phyloP scores from a whole-genome alignment of 2,113 vertebrate species.

The Atractosteus spatula region DNA sequence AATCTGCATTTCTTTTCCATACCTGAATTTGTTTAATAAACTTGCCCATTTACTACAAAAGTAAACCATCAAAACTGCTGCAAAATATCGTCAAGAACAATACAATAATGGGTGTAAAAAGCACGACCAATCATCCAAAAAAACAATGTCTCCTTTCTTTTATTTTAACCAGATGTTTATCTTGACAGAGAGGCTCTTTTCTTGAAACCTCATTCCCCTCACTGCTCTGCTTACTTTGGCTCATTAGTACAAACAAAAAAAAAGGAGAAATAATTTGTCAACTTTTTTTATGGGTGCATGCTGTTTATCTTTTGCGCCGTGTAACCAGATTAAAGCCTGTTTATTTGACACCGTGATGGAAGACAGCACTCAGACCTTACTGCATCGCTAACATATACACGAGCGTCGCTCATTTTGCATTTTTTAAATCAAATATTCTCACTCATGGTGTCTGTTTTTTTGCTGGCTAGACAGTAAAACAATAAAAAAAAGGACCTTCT shows the following conservation, averaged over 20 bases:
- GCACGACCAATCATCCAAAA: too few relatives aligned
- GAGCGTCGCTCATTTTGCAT: background rate
- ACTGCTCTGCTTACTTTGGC: background rate
- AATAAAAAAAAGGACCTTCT: slow-evolving; percentile 2
- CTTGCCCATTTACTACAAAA: too few relatives aligned
- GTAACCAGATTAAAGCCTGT: slow-evolving; percentile 12
- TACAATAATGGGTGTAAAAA: too few relatives aligned
- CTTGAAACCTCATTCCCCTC: background rate
- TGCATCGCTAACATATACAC: background rate
- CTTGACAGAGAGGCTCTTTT: background rate
- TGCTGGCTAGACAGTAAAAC: slow-evolving; percentile 19
- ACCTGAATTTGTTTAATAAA: too few relatives aligned
- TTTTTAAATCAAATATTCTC: slow-evolving; percentile 5
- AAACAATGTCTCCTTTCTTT: too few relatives aligned
- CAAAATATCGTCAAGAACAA: too few relatives aligned
- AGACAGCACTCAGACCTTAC: background rate
- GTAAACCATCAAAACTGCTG: too few relatives aligned
- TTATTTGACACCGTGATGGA: slow-evolving; percentile 8
- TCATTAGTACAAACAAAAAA: background rate
- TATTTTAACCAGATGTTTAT: background rate
- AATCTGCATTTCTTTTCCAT: too few relatives aligned
- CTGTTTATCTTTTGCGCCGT: background rate
- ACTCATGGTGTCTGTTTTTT: background rate
- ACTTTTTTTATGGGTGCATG: background rate
- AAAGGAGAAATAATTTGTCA: background rate